Evolutionary conservation across 2,888 invertebrate genomes (phyloP).

Genomic region (Xestia rhomboidea): DNA sequence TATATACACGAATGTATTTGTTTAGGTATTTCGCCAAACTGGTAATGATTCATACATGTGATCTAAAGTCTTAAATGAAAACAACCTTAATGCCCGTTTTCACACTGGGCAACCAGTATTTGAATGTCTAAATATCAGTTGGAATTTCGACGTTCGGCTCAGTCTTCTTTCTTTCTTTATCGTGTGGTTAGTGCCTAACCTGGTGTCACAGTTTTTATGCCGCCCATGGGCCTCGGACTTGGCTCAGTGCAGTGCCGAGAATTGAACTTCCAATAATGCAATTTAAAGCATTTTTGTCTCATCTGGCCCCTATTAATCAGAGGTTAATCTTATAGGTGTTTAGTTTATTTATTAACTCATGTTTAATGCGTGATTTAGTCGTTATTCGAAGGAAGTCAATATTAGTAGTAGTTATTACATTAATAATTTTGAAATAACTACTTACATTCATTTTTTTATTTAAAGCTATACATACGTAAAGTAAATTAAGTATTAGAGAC

Average conservation of each 20-base stretch:
- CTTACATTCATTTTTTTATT: neutral
- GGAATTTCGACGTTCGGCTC: neutral
- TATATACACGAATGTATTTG: slow-evolving; percentile 24
- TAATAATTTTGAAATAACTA: slow-evolving; percentile 7
- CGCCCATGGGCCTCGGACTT: too few species aligned
- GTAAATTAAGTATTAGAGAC: neutral
- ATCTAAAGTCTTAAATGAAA: slow-evolving; percentile 29
- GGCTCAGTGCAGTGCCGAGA: too few species aligned
- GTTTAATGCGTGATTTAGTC: slow-evolving; percentile 5
- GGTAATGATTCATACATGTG: slow-evolving; percentile 44
- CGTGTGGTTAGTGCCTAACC: too few species aligned
- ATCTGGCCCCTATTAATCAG: slow-evolving; percentile 11
- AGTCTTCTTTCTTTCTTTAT: too few species aligned
- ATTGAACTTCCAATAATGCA: neutral
- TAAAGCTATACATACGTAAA: neutral
- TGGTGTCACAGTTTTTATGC: too few species aligned
- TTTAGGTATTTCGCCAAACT: slow-evolving; percentile 30
- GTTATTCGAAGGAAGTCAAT: slow-evolving; percentile 26
- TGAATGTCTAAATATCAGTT: neutral
- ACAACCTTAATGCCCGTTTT: slow-evolving; percentile 16
- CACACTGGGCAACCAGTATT: neutral
- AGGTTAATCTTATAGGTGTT: slow-evolving; percentile 26
- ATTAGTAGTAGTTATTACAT: slow-evolving; percentile 10
- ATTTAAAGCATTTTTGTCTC: neutral
- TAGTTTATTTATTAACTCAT: slow-evolving; percentile 14